Evolutionary conservation across 1,140 invertebrate genomes (phyloP), one percentile per base, ranked within the genome.

Genomic region (Agrypnia vestita): DNA sequence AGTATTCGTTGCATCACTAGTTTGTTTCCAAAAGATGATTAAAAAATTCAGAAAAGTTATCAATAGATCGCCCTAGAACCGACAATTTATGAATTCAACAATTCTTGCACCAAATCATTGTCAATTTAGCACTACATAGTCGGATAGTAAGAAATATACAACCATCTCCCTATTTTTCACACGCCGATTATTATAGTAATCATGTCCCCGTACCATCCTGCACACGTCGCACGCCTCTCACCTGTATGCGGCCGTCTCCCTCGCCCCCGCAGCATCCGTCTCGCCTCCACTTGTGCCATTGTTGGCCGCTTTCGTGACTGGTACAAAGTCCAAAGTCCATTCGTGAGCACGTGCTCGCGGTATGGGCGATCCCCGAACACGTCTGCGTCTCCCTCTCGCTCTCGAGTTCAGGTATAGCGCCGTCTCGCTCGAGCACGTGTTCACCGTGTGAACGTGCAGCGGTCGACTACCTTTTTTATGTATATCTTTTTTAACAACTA

Each of bases 261-360:
- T 61, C 73, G 19, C 53, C 13, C 25, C 7, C 21, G 10, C 19
- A 46, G 67, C 11, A 19, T 11, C 67, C 8, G 47, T 53, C 43
- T 56, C 25, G 35, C 69, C 72, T 55, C 51, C 8, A 35, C 46
- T 49, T 21, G 47, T 56, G 13, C 46, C 25, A 74, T 25, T 73
- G 53, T 43, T 62, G 79, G 69, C 73, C 75, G 55, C 76, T 81
- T 62, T 81, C 78, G 53, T 73, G 77, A 53, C 56, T 55, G 73
- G 80, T 84, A 75, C 80, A 82, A 82, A 83, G 81, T 82, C 77
- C 77, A 76, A 79, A 82, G 80, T 79, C 55, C 72, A 55, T 43
- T 49, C n/a, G 19, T 46, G 72, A 76, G 73, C 81, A 79, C 81
- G 81, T 79, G 81, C 73, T 76, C 73, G 12, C 19, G 11, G 19